Conservation (phyloP, 2,113 vertebrate genomes). For the Toxostoma redivivum region DNA sequence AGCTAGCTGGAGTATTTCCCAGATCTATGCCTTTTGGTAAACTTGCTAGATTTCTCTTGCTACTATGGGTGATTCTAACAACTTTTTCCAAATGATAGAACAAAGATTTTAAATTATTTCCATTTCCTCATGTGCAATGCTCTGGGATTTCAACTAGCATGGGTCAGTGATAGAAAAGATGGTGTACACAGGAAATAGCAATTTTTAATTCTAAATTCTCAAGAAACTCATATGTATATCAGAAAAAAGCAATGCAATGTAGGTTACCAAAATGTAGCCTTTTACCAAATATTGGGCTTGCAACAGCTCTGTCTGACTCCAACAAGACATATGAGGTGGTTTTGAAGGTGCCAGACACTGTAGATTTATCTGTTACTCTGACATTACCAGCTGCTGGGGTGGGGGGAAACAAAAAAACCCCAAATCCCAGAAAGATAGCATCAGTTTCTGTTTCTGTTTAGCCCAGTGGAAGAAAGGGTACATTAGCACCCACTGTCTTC, state of each 20-base stretch:
- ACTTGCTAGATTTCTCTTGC: not conserved
- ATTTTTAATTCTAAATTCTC: not conserved
- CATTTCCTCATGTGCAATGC: not conserved
- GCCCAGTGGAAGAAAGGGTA: not conserved
- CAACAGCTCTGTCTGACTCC: not conserved
- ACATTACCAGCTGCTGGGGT: not conserved
- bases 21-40: not conserved
- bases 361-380: not conserved
- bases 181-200: not conserved
- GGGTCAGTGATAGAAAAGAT: not conserved
- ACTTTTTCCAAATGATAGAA: not conserved
- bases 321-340: not conserved
- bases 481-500: not conserved
- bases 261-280: not conserved
- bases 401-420: not conserved
- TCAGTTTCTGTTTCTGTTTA: not conserved
- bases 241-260: not conserved
- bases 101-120: not conserved
- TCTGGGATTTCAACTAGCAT: not conserved
- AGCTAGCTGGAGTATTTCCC: not conserved
- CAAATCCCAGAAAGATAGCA: not conserved
- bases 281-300: rapidly evolving
- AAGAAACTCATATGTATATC: not conserved
- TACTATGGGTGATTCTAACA: not conserved
- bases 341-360: not conserved